These are phyloP conservation scores for Coracopsis vasa DNA, from an alignment of 2,113 vertebrate genomes.

Conservation along the genomic window DNA sequence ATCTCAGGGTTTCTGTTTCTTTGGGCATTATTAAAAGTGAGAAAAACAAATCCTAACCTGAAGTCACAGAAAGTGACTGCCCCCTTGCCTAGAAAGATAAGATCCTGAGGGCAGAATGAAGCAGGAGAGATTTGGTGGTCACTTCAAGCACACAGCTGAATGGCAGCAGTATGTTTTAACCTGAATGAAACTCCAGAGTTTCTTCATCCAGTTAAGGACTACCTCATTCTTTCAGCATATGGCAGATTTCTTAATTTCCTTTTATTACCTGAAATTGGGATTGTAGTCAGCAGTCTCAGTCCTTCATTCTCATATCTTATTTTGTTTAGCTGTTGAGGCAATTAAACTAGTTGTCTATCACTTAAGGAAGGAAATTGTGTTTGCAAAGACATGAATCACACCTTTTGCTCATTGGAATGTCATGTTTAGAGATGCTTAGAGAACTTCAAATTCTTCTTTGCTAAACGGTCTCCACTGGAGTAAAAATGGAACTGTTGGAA, in stretches of 20 bases:
- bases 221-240: neutral
- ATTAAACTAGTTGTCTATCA: neutral
- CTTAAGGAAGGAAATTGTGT: neutral
- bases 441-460: neutral
- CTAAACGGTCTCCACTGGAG: neutral
- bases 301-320: neutral
- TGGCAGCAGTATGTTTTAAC: neutral
- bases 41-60: neutral
- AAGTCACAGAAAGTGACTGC: neutral
- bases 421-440: neutral
- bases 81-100: neutral
- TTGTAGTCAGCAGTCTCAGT: neutral
- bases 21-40: slow-evolving; percentile 13
- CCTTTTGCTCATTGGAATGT: neutral
- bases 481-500: too few relatives aligned
- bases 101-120: neutral
- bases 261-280: neutral
- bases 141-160: neutral
- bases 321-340: neutral
- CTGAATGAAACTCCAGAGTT: neutral
- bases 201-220: neutral
- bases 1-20: neutral
- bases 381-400: neutral
- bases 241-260: neutral
- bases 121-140: neutral